phyloP scores from a whole-genome alignment of 2,113 vertebrate species.

The Pluvianellus socialis region DNA sequence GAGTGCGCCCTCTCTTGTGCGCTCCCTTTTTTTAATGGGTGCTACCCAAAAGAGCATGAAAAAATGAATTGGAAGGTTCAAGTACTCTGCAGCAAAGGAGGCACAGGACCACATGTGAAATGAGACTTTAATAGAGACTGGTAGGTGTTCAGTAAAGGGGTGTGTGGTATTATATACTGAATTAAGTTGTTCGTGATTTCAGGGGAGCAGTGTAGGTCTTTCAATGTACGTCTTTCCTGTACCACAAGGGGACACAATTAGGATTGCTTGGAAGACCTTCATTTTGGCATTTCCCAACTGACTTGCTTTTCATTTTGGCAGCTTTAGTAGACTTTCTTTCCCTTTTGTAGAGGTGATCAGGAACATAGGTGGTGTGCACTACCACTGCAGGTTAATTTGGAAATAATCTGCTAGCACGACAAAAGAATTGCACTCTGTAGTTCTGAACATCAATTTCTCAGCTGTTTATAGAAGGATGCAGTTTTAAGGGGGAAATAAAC shows the following conservation, averaged over 20 bases:
- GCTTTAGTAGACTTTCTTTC: background rate
- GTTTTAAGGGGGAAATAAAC: background rate
- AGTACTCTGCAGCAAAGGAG: background rate
- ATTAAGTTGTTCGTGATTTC: background rate
- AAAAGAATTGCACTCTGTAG: background rate
- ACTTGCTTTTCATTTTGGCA: background rate
- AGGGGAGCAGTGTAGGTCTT: background rate
- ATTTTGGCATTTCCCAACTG: background rate
- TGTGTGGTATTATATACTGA: background rate
- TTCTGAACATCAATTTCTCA: background rate
- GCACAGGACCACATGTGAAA: background rate
- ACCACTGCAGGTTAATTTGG: background rate
- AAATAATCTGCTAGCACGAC: background rate
- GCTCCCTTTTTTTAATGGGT: background rate
- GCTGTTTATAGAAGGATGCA: background rate
- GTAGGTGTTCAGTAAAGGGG: background rate
- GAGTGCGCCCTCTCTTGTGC: background rate
- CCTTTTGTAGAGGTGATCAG: background rate
- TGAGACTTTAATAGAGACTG: background rate
- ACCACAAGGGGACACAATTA: background rate
- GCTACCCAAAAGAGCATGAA: background rate
- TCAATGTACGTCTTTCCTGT: background rate
- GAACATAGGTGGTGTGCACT: background rate
- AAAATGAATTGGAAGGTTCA: background rate
- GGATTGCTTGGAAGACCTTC: background rate